Percentiles rank a stretch among this genome's conserved stretches.
phyloP scores from a whole-genome alignment of 2,113 vertebrate genomes.

The Brienomyrus longianalis region DNA sequence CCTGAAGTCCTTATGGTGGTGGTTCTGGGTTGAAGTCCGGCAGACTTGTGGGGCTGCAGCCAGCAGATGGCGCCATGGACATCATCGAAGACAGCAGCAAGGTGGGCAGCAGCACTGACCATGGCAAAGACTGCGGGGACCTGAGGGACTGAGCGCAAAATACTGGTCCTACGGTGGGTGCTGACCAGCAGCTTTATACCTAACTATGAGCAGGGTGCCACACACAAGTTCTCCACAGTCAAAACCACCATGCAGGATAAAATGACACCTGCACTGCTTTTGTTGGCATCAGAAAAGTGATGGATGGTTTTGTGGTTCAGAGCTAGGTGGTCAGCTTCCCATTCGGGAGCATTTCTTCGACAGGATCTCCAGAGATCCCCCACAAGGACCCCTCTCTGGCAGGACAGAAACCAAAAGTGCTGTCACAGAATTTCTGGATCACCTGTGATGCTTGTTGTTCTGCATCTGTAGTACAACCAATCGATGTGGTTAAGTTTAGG shows the following conservation, averaged over 20 bases:
- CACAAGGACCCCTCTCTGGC: slow-evolving; percentile 64
- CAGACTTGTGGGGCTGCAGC: slow-evolving; percentile 45
- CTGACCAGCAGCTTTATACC: slow-evolving; percentile 50
- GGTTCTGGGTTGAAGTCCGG: slow-evolving; percentile 74
- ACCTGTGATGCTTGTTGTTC: slow-evolving; percentile 35
- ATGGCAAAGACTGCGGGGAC: slow-evolving; percentile 42
- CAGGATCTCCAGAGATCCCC: slow-evolving; percentile 61
- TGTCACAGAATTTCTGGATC: slow-evolving; percentile 34
- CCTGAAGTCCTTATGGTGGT: slow-evolving; percentile 63
- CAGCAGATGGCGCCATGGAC: slow-evolving; percentile 27
- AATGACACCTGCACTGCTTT: slow-evolving; percentile 67
- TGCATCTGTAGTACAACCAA: not conserved
- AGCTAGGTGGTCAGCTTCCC: slow-evolving; percentile 51
- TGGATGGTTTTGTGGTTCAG: slow-evolving; percentile 55
- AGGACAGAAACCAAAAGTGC: slow-evolving; percentile 66
- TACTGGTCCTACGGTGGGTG: slow-evolving; percentile 34
- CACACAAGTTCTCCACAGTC: slow-evolving; percentile 59
- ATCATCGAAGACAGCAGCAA: not conserved
- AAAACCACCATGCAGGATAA: slow-evolving; percentile 56
- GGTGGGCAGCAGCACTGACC: slow-evolving; percentile 27
- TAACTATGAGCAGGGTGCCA: slow-evolving; percentile 59
- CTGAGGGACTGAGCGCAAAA: slow-evolving; percentile 49
- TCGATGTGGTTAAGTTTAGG: not conserved
- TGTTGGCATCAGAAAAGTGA: slow-evolving; percentile 67
- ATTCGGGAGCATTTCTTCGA: slow-evolving; percentile 45